Evolutionary conservation across 2,113 vertebrate genomes (phyloP), one percentile per base, ranked within the genome.

Genomic region (Lathamus discolor): DNA sequence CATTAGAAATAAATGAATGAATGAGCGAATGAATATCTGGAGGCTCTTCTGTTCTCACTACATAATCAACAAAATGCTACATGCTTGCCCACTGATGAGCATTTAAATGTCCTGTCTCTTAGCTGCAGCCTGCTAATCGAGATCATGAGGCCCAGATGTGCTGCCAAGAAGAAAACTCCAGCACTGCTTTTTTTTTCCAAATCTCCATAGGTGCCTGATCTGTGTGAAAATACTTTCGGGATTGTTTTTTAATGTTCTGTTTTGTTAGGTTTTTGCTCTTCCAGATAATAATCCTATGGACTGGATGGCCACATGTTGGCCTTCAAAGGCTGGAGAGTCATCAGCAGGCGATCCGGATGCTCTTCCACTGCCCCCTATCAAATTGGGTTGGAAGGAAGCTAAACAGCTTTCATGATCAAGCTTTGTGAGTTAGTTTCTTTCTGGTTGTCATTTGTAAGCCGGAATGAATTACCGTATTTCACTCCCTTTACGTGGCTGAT

Each of bases 11-110:
- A 59, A 41, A 76, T 52, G 9, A 11, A 15, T 46, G 35, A 16
- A 63, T 29, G 17, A 20, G 8, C 20, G 46, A 91, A 80, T 49
- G 9, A 81, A 57, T 95, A 88, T 91, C 88, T 92, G 70, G 73
- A 90, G 80, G 52, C 17, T 93, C 23, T 81, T 92, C 83, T 82
- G 44, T 91, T 92, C 70, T 83, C 89, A 54, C 78, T 87, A 49
- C 4, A 5, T 70, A 80, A 91, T 91, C 91, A 87, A 62, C 66
- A 73, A 75, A 93, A 89, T 63, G 54, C 49, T 91, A 33, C 62
- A 68, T 83, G 72, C 52, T 93, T 89, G 79, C 62, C 37, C 31
- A 59, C 75, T 78, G 35, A 62, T 23, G 31, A 76, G 43, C 41
- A 44, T 86, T 83, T 74, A 81, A 54, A 51, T 20, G 10, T 85